Evolutionary conservation across 1,140 invertebrate genomes (phyloP).

Genomic region (Drosophila pseudoobscura): DNA sequence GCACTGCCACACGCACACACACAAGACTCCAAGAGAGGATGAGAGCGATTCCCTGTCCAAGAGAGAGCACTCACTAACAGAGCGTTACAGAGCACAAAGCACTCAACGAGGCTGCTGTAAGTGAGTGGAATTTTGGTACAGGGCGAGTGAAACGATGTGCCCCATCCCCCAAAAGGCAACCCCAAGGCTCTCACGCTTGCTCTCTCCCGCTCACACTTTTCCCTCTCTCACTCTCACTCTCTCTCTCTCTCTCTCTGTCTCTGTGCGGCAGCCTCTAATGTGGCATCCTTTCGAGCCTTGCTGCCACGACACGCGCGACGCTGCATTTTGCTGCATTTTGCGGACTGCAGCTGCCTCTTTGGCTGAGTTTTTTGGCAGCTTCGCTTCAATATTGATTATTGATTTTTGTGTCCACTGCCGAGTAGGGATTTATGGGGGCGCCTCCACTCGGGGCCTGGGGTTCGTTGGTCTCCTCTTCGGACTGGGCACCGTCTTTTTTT

Average conservation of each 20-base stretch:
- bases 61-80: conserved; percentile 11
- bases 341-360: conserved; percentile 63
- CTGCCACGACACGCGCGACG: conserved; percentile 22
- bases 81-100: conserved; percentile 25
- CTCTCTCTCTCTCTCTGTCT: conserved; percentile 9
- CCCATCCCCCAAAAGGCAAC: conserved; percentile 51
- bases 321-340: conserved; percentile 68
- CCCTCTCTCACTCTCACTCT: conserved; percentile 16
- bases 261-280: conserved; percentile 17
- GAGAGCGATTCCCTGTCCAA: conserved; percentile 12
- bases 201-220: conserved; percentile 14
- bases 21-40: conserved; percentile 16
- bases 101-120: conserved; percentile 6
- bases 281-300: conserved; percentile 49
- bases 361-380: conserved; percentile 56
- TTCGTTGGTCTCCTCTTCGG: conserved; percentile 14
- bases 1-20: conserved; percentile 58
- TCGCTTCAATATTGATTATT: conserved; percentile 74
- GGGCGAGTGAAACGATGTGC: conserved; percentile 15
- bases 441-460: not conserved
- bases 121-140: conserved; percentile 9
- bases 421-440: conserved; percentile 6
- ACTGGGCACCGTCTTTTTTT: conserved; percentile 15
- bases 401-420: conserved; percentile 50
- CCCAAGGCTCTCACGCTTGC: conserved; percentile 39